Base-by-base conservation (phyloP, 2,888 invertebrate genomes). In the Cremastobaeus sp. region DNA sequence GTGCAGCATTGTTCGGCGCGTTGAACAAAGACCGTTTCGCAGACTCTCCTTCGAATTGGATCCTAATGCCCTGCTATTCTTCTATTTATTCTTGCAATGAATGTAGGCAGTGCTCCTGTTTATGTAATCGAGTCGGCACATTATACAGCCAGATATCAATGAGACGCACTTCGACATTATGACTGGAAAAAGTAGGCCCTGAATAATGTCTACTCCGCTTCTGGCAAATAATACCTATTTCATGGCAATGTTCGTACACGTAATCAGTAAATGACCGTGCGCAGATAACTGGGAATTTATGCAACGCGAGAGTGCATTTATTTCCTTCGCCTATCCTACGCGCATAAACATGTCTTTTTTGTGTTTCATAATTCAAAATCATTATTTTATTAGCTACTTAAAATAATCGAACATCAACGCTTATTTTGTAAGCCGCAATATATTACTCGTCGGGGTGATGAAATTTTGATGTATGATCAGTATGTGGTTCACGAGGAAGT, bases 241-340 rank as follows among this genome's bases (percentile, higher is more conserved):
- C 47, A 37, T 54, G 64, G 50, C 47, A 47, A 37, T 35, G 74
- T 47, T 62, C 68, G 41, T 62, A 52, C 52, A 69, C 68, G 68
- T 68, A 74, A 74, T 59, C 57, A 34, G 59, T 25, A 64, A 69
- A 74, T 69, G 74, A 64, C 69, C 68, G 69, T 74, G 59, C 64
- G 69, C 59, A 59, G 69, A 59, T 69, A 64, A 64, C 69, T 69
- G 45, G 20, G 35, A 39, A 64, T 69, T 68, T 64, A 74, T 72
- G 66, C 66, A 72, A 66, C 32, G 34, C 66, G 35, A 35, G 48
- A 48, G 62, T 32, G 41, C 60, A 50, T 68, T 50, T 57, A 71
- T 64, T 64, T 71, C 43, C 47, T 39, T 47, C 60, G 47, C 15
- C 21, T 47, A 54, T 60, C 25, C 28, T 12, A 18, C 28, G 41